These are phyloP conservation scores for Aix galericulata DNA, from an alignment of 2,113 vertebrate genomes.

Conservation along the genomic window DNA sequence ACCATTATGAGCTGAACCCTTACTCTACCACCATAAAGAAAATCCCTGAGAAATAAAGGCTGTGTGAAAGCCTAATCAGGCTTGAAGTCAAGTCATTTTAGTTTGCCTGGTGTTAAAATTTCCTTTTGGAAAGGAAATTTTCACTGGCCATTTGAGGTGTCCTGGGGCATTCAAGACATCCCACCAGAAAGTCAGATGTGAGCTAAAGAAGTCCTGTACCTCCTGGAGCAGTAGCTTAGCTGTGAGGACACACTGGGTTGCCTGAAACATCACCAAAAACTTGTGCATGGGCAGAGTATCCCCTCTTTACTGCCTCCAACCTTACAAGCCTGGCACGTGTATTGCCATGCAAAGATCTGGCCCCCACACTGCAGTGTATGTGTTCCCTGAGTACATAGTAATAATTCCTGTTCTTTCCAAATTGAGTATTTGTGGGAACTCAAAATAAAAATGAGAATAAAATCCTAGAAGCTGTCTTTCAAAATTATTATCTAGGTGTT, in stretches of 20 bases:
- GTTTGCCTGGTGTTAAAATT: not conserved
- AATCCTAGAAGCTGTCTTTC: not conserved
- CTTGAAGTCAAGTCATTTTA: not conserved
- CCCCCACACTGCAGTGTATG: not conserved
- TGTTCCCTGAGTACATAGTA: not conserved
- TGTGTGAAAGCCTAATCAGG: not conserved
- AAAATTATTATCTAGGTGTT: not conserved
- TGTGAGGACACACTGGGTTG: not conserved
- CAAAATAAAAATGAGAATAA: not conserved
- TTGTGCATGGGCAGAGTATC: rapidly evolving
- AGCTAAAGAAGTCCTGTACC: not conserved
- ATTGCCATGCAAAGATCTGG: not conserved
- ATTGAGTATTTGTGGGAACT: not conserved
- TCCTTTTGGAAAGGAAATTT: not conserved
- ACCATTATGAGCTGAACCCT: not conserved
- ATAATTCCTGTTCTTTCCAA: not conserved
- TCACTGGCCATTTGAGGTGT: not conserved
- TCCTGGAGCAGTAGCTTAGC: not conserved
- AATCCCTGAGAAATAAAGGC: not conserved
- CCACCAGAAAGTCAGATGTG: not conserved
- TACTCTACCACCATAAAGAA: not conserved
- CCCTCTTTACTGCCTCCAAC: not conserved
- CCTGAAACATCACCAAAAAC: not conserved
- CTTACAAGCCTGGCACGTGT: not conserved
- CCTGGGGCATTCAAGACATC: not conserved